phyloP scores from a whole-genome alignment of 2,113 vertebrate species.

The Ciconia maguari region DNA sequence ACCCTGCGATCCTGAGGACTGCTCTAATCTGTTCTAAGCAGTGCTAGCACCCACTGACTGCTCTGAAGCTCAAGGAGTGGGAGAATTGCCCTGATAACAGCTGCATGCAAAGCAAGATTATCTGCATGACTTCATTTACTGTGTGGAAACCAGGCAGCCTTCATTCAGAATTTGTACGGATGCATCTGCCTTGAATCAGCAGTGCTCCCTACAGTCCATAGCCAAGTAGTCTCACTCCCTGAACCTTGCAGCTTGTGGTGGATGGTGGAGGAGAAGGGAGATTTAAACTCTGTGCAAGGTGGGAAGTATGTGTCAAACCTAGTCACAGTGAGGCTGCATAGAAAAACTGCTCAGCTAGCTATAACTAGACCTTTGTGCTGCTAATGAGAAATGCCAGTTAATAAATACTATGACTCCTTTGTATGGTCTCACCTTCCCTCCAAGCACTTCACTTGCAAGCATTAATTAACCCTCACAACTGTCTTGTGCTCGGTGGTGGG shows the following conservation, averaged over 20 bases:
- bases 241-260: not conserved
- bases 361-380: not conserved
- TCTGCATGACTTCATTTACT: constrained; percentile 26
- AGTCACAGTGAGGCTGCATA: not conserved
- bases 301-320: not conserved
- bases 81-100: constrained; percentile 55
- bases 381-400: not conserved
- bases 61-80: not conserved
- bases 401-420: not conserved
- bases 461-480: not conserved
- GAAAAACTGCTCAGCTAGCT: not conserved
- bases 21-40: not conserved
- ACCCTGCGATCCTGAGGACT: not conserved
- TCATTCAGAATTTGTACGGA: constrained; percentile 15
- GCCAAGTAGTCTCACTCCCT: not conserved
- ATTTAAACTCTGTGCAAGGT: not conserved
- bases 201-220: constrained; percentile 13
- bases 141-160: not conserved
- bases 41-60: not conserved
- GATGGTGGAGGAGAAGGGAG: not conserved
- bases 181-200: constrained; percentile 58
- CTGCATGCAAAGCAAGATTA: constrained; percentile 23
- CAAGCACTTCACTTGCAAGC: not conserved
- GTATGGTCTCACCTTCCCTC: not conserved
- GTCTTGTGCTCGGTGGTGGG: not conserved